Base-by-base conservation (phyloP, 2,113 vertebrate species). In the Uropsilus gracilis region DNA sequence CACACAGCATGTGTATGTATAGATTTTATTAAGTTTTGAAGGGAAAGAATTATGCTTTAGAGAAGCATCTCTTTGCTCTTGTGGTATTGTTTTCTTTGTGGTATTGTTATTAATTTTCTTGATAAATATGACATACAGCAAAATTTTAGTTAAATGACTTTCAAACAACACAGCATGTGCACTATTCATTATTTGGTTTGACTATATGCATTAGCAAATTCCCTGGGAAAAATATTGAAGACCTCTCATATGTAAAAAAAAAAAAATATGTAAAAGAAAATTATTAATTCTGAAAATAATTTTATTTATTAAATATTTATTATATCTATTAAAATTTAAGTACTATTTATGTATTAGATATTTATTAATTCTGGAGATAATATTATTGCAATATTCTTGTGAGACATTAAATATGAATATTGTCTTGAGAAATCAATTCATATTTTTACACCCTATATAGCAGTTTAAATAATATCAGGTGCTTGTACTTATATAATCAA, bases 141-240 rank as follows among this genome's bases (percentile, higher is more conserved):
- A 89, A 71, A 83, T 73, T 94, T 77, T n/a, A 64, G 89, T 81
- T 96, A 86, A 94, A 93, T 86, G 76, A 26, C 66, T 94, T 94
- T 97, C 87, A 96, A 95, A 86, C 78, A 97, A 78, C 94, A 84
- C 46, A 87, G 87, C 64, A 76, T 80, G 86, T 32, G 93, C 63
- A 61, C 84, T 83, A 18, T 86, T 95, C 63, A 64, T 93, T 96
- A 71, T 94, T 94, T 83, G 68, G n/a, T 72, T 89, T 94, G 86
- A 96, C 96, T 97, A 96, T 89, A 94, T 94, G 93, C 30, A 94
- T 97, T 94, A 96, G 83, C 91, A 96, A 86, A 94, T 96, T 94
- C 95, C 86, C 71, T 91, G 78, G 78, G 78, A 80, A 93, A 95
- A 93, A 88, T 69, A 96, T 57, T 78, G 37, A 89, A 73, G 6